A percentile compares a stretch with the other conserved stretches of the same genome.
Evolutionary conservation across 2,113 vertebrate species (phyloP).

Genomic region (Calonectris borealis): DNA sequence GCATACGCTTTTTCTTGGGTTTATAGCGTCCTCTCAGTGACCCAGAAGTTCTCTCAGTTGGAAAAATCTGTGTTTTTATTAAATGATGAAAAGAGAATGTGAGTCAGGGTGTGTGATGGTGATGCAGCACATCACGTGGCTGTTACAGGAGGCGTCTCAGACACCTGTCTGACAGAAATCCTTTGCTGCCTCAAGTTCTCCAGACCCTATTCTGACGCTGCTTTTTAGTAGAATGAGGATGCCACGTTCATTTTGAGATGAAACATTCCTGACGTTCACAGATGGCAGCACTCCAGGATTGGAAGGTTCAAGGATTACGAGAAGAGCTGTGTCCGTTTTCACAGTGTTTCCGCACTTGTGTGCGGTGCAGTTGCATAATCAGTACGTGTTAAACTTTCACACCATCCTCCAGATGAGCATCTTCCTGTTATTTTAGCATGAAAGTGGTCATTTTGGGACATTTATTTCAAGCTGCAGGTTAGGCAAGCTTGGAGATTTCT

Average conservation of each 20-base stretch:
- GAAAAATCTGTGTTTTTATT: neutral
- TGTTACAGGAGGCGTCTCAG: neutral
- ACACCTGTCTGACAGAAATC: neutral
- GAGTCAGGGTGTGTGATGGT: neutral
- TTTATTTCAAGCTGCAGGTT: neutral
- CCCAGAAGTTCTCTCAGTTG: neutral
- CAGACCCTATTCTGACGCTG: neutral
- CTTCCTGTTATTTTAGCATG: neutral
- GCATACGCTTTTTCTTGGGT: neutral
- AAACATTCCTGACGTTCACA: neutral
- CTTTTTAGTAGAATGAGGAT: neutral
- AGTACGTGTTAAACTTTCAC: neutral
- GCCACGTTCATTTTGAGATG: fast-evolving
- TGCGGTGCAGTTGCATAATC: neutral
- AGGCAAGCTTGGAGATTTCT: neutral
- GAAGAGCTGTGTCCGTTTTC: neutral
- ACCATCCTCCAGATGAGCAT: neutral
- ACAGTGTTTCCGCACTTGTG: neutral
- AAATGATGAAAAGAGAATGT: neutral
- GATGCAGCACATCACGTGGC: neutral
- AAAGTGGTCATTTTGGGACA: neutral
- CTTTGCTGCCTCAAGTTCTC: neutral
- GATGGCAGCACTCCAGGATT: neutral
- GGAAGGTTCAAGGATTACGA: neutral
- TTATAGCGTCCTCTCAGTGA: neutral